Evolutionary conservation across 2,797 vertebrate genomes (phyloP).

Genomic region (Sebastes hubbsi): DNA sequence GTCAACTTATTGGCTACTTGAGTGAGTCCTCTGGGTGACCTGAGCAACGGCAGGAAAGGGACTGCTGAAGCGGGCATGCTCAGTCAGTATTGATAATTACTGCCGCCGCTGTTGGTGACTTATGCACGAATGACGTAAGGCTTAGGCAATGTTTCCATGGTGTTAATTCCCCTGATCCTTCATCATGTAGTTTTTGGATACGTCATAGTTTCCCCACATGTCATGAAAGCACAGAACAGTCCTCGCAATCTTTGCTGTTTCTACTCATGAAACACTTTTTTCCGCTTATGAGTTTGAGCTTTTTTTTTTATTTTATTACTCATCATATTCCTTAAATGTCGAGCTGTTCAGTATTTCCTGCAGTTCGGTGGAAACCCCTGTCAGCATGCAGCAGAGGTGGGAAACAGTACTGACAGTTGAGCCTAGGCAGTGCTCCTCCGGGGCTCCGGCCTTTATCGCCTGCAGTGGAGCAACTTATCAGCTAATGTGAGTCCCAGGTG

Average conservation of each 20-base stretch:
- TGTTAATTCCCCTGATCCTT: constrained; percentile 20
- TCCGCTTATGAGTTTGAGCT: constrained; percentile 1
- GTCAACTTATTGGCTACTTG: constrained; percentile 29
- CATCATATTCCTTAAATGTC: neutral
- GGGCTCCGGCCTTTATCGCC: constrained; percentile 37
- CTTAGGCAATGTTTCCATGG: constrained; percentile 52
- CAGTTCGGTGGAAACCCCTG: constrained; percentile 22
- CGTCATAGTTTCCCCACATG: neutral
- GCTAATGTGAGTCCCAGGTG: constrained; percentile 36
- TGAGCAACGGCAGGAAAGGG: constrained; percentile 24
- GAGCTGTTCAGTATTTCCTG: constrained; percentile 34
- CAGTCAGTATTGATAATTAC: constrained; percentile 38
- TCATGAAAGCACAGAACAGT: neutral
- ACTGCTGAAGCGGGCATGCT: neutral
- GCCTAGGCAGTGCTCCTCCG: constrained; percentile 38
- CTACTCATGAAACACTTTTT: neutral
- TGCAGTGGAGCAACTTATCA: constrained; percentile 37
- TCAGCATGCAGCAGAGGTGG: constrained; percentile 19
- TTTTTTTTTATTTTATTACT: constrained; percentile 1
- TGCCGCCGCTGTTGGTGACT: constrained; percentile 2
- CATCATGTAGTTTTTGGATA: constrained; percentile 8
- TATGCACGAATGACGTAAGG: constrained; percentile 32
- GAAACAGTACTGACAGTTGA: constrained; percentile 51
- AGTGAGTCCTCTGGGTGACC: constrained; percentile 46
- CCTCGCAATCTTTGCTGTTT: neutral